Conservation (phyloP, 2,888 invertebrate genomes). For the Allygus modestus region DNA sequence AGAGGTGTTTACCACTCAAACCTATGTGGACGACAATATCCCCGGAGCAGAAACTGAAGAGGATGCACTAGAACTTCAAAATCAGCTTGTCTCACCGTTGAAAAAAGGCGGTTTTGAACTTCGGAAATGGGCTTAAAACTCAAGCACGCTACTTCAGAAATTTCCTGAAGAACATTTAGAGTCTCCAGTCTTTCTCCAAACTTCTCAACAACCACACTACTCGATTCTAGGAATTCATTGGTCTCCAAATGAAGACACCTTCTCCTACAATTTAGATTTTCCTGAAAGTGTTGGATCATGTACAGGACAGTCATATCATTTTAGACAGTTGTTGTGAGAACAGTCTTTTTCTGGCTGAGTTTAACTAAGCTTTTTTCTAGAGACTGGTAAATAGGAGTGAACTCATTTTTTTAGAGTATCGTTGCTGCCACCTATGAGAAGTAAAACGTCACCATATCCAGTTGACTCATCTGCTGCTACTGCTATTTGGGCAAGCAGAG, state of each 20-base stretch:
- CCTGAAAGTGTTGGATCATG: too few relatives aligned
- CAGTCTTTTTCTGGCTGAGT: too few relatives aligned
- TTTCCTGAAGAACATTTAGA: not conserved
- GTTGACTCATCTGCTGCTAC: too few relatives aligned
- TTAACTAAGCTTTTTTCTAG: too few relatives aligned
- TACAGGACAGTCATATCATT: too few relatives aligned
- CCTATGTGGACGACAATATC: constrained; percentile 47
- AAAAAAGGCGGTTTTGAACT: constrained; percentile 35
- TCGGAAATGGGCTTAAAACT: constrained; percentile 31
- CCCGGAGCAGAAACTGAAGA: constrained; percentile 31
- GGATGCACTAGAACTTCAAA: constrained; percentile 10
- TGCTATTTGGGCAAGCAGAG: too few relatives aligned
- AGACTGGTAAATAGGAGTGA: too few relatives aligned
- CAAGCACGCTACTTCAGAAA: not conserved
- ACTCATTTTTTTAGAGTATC: too few relatives aligned
- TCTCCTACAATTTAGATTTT: not conserved
- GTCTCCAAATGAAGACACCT: not conserved
- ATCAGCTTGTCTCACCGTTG: constrained; percentile 18
- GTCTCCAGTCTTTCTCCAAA: not conserved
- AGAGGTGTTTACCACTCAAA: constrained; percentile 11
- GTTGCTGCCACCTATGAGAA: too few relatives aligned
- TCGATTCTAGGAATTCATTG: not conserved
- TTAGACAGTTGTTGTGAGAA: too few relatives aligned
- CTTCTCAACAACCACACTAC: not conserved
- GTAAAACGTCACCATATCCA: too few relatives aligned